These are phyloP conservation scores for Nycticorax nycticorax DNA, from an alignment of 2,113 vertebrate species.

Conservation along the genomic window DNA sequence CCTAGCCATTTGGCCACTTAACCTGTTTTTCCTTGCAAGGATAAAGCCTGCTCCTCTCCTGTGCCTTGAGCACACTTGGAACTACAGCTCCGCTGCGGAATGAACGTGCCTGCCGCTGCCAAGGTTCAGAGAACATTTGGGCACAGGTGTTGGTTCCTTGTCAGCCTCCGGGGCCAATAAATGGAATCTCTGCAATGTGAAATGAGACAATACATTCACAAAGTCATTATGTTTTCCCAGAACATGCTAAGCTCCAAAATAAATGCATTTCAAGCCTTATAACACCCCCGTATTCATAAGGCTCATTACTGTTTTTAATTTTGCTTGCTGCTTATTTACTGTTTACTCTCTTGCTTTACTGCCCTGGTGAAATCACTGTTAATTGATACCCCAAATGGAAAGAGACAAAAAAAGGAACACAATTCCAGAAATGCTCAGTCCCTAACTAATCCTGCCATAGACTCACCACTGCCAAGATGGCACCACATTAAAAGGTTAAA, in stretches of 20 bases:
- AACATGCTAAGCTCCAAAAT: slow-evolving; percentile 51
- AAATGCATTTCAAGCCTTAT: slow-evolving; percentile 60
- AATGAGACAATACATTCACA: slow-evolving; percentile 51
- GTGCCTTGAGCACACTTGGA: neutral
- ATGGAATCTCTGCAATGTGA: slow-evolving; percentile 26
- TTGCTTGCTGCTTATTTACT: slow-evolving; percentile 71
- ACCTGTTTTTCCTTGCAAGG: neutral
- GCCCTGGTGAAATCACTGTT: slow-evolving; percentile 47
- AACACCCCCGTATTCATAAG: slow-evolving; percentile 42
- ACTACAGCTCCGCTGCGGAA: neutral
- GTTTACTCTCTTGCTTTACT: slow-evolving; percentile 58
- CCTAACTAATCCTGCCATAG: neutral
- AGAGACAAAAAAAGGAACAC: neutral
- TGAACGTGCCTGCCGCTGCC: neutral
- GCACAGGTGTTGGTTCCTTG: slow-evolving; percentile 63
- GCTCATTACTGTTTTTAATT: slow-evolving; percentile 72
- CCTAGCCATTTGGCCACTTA: neutral
- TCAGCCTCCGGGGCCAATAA: slow-evolving; percentile 60
- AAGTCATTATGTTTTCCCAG: slow-evolving; percentile 62
- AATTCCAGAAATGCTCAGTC: slow-evolving; percentile 4
- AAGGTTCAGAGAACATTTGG: slow-evolving; percentile 26
- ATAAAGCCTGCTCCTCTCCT: neutral
- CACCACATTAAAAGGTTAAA: slow-evolving; percentile 26
- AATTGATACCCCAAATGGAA: slow-evolving; percentile 37
- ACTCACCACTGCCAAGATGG: neutral